Percentiles rank a stretch among this genome's conserved stretches.
Evolutionary conservation across 2,113 vertebrate genomes (phyloP).

Genomic region (Mystacornis crossleyi): DNA sequence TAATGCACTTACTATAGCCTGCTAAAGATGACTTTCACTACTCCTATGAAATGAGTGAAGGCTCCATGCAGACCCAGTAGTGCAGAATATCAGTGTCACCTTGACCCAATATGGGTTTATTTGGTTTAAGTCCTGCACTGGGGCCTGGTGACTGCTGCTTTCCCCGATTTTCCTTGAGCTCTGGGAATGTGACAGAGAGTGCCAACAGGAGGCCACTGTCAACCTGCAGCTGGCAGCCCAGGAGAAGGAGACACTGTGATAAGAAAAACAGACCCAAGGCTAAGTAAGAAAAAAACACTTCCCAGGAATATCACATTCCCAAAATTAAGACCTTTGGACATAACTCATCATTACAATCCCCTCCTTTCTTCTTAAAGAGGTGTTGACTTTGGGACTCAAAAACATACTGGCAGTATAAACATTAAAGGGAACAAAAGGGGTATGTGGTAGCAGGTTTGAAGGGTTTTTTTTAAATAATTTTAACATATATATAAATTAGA

Average conservation of each 20-base stretch:
- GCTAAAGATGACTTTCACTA: background rate
- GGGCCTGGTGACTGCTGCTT: background rate
- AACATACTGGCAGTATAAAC: background rate
- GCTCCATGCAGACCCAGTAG: background rate
- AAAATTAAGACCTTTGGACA: background rate
- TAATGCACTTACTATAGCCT: background rate
- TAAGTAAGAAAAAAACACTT: background rate
- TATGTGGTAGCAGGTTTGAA: background rate
- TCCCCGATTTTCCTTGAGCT: background rate
- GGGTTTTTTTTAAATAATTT: background rate
- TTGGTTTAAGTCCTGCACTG: background rate
- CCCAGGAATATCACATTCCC: background rate
- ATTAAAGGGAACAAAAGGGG: rapidly evolving
- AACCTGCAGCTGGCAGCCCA: background rate
- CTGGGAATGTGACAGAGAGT: background rate
- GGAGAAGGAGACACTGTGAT: background rate
- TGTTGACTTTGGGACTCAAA: background rate
- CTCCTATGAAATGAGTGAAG: background rate
- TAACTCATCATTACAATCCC: background rate
- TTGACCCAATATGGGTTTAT: background rate
- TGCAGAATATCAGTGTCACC: background rate
- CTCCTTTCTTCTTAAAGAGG: background rate
- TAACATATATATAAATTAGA: background rate
- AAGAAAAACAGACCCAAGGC: background rate
- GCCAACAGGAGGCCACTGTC: background rate